Conservation (phyloP, 2,113 vertebrate species). For the Sinosuthora webbiana region DNA sequence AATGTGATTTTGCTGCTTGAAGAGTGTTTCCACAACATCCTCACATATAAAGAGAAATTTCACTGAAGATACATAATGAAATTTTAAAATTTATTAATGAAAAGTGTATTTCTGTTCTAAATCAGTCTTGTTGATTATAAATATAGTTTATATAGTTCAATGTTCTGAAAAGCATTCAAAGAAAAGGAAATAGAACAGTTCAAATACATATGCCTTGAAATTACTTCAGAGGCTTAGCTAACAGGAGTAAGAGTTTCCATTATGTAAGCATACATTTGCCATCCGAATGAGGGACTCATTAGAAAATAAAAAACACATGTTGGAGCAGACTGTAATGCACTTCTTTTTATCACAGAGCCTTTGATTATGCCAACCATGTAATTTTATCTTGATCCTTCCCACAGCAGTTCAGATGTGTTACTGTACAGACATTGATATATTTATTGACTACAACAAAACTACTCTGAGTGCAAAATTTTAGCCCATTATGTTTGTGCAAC, state of each 20-base stretch:
- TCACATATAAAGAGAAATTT: neutral
- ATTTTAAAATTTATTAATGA: neutral
- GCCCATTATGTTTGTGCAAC: neutral
- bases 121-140: neutral
- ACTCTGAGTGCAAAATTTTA: neutral
- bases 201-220: neutral
- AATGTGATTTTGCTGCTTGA: neutral
- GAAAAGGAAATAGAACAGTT: constrained; percentile 9
- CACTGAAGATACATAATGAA: neutral
- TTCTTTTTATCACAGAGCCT: neutral
- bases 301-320: neutral
- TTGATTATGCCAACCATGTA: neutral
- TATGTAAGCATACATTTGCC: neutral
- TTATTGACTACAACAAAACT: neutral
- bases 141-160: neutral
- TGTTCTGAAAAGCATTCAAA: neutral
- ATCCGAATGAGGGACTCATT: neutral
- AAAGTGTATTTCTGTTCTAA: neutral
- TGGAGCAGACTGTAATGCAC: neutral
- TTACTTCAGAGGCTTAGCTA: constrained; percentile 7
- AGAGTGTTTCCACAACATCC: neutral
- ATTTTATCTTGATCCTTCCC: neutral
- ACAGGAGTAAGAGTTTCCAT: neutral
- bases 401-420: neutral
- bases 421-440: neutral